Conservation (phyloP, 2,797 vertebrate genomes). For the Gadopsis bispinosus region DNA sequence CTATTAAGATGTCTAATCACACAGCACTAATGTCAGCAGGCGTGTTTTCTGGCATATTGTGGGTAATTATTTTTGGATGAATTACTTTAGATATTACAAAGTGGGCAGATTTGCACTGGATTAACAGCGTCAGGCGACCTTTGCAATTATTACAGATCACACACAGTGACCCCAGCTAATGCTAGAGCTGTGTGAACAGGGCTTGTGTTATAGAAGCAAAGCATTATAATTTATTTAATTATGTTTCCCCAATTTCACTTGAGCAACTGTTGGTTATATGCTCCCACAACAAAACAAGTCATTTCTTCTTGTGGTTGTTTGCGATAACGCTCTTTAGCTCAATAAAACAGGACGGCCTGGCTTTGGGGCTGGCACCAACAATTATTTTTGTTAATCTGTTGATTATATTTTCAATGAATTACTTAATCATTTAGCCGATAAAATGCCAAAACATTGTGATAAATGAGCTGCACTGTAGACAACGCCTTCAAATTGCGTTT, state of each 20-base stretch:
- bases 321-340: too few relatives aligned
- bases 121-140: constrained; percentile 24
- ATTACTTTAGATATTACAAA: constrained; percentile 15
- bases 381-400: background rate
- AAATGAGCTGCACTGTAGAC: background rate
- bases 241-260: too few relatives aligned
- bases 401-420: background rate
- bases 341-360: background rate
- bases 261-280: too few relatives aligned
- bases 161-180: constrained; percentile 21
- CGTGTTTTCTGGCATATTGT: constrained; percentile 4
- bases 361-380: background rate
- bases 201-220: constrained; percentile 11
- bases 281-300: too few relatives aligned
- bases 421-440: background rate
- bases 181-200: background rate
- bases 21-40: background rate
- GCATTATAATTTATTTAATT: too few relatives aligned
- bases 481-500: background rate
- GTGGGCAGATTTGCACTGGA: constrained; percentile 32
- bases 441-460: too few relatives aligned
- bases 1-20: background rate
- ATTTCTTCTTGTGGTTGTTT: background rate
- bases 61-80: constrained; percentile 16
- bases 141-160: constrained; percentile 18